phyloP scores from a whole-genome alignment of 2,888 invertebrate species.

The Caradrina clavipalpis region DNA sequence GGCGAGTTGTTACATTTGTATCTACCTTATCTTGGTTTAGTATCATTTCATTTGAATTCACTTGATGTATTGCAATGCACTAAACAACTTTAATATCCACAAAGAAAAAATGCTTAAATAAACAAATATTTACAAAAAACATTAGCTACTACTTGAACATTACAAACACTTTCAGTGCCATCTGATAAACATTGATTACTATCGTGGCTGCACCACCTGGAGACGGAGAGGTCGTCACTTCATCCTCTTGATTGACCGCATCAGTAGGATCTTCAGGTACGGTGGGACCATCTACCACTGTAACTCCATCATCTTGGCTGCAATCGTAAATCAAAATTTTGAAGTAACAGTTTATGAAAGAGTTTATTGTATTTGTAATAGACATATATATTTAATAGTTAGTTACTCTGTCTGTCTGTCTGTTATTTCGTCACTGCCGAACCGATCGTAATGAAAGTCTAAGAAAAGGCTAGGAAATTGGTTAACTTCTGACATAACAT shows the following conservation, averaged over 20 bases:
- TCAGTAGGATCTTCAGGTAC: not conserved
- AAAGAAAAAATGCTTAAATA: not conserved
- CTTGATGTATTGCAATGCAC: too few species aligned
- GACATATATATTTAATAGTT: too few species aligned
- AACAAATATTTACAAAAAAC: slow-evolving; percentile 11
- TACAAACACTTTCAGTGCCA: slow-evolving; percentile 25
- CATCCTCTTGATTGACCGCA: not conserved
- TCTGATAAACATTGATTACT: slow-evolving; percentile 31
- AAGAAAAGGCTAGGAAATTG: too few species aligned
- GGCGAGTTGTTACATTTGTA: too few species aligned
- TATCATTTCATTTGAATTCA: too few species aligned
- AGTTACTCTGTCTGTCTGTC: not conserved
- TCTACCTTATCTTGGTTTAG: too few species aligned
- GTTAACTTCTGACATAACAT: too few species aligned
- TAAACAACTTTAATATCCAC: too few species aligned
- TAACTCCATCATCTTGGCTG: slow-evolving; percentile 36
- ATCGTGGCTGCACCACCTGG: slow-evolving; percentile 29
- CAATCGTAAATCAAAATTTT: not conserved
- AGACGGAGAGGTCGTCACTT: not conserved
- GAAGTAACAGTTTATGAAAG: not conserved
- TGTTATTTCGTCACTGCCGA: not conserved
- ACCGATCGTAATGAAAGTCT: not conserved
- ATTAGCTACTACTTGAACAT: slow-evolving; percentile 13
- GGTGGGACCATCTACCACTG: slow-evolving; percentile 6
- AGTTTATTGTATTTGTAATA: too few species aligned